Evolutionary conservation across 2,888 invertebrate species (phyloP).

Genomic region (Belgica antarctica): DNA sequence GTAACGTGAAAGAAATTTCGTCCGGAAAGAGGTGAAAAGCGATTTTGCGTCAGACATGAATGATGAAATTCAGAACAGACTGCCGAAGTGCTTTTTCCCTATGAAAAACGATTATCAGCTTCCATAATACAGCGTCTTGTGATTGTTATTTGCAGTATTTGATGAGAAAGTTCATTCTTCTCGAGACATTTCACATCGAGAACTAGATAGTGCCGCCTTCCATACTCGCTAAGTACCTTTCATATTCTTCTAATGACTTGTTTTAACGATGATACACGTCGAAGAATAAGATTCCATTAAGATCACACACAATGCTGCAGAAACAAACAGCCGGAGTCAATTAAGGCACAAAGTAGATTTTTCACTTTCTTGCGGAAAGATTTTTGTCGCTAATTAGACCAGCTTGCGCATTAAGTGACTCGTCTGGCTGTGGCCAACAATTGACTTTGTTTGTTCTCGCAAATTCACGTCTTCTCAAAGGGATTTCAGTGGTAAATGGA

Average conservation of each 20-base stretch:
- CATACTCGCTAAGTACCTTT: not conserved
- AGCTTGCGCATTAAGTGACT: too few species aligned
- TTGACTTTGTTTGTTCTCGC: too few species aligned
- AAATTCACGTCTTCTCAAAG: too few species aligned
- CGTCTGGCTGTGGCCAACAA: too few species aligned
- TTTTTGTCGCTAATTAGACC: too few species aligned
- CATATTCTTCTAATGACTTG: not conserved
- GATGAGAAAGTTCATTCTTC: slow-evolving; percentile 35
- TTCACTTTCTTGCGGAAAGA: too few species aligned
- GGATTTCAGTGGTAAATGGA: too few species aligned
- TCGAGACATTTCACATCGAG: not conserved
- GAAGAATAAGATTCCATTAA: slow-evolving; percentile 1
- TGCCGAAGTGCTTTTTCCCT: not conserved
- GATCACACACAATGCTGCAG: slow-evolving; percentile 7
- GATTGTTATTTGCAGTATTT: not conserved
- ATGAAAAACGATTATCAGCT: slow-evolving; percentile 33
- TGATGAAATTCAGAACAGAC: slow-evolving; percentile 19
- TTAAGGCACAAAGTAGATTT: not conserved
- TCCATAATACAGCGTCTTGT: slow-evolving; percentile 13
- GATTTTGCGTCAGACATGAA: not conserved
- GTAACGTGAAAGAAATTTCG: slow-evolving; percentile 3
- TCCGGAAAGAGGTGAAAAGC: slow-evolving; percentile 6
- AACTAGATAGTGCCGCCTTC: not conserved
- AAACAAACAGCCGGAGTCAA: slow-evolving; percentile 6
- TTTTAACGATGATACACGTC: slow-evolving; percentile 1